These are phyloP conservation scores for Ammodytes dubius DNA, from an alignment of 2,113 vertebrate genomes.

Conservation along the genomic window DNA sequence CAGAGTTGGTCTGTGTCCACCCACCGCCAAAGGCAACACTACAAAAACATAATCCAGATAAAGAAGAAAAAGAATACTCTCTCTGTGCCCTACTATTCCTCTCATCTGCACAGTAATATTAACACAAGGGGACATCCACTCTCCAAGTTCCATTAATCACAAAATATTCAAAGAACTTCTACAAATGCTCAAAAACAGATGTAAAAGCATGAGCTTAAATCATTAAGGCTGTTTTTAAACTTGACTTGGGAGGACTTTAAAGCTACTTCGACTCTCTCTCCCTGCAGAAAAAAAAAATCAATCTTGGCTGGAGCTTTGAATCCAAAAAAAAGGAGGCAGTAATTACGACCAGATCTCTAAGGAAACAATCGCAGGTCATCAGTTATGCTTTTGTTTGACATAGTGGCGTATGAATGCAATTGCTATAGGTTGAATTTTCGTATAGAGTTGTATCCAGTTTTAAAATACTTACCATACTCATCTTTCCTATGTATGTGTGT, in stretches of 20 bases:
- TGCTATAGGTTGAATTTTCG: neutral
- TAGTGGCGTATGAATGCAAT: neutral
- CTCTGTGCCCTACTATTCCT: neutral
- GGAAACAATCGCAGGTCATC: neutral
- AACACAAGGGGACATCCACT: slow-evolving; percentile 2
- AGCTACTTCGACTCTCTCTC: neutral
- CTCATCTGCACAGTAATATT: slow-evolving; percentile 24
- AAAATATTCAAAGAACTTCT: slow-evolving; percentile 7
- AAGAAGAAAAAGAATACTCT: slow-evolving; percentile 2
- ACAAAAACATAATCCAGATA: slow-evolving; percentile 43
- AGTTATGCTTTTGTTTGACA: neutral
- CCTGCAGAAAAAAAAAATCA: slow-evolving; percentile 7
- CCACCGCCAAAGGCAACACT: slow-evolving; percentile 1
- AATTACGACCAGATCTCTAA: neutral
- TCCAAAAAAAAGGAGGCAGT: neutral
- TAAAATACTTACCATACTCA: neutral
- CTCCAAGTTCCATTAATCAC: slow-evolving; percentile 40
- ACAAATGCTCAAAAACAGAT: slow-evolving; percentile 34
- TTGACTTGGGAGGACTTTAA: neutral
- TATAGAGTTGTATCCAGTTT: neutral
- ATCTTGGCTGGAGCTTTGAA: slow-evolving; percentile 3
- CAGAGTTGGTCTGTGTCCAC: slow-evolving; percentile 11
- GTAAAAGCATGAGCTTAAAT: neutral
- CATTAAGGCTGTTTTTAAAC: slow-evolving; percentile 9
- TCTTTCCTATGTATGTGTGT: neutral